Base-by-base conservation (phyloP, 2,888 invertebrate species). In the Scaptomyza reducta region DNA sequence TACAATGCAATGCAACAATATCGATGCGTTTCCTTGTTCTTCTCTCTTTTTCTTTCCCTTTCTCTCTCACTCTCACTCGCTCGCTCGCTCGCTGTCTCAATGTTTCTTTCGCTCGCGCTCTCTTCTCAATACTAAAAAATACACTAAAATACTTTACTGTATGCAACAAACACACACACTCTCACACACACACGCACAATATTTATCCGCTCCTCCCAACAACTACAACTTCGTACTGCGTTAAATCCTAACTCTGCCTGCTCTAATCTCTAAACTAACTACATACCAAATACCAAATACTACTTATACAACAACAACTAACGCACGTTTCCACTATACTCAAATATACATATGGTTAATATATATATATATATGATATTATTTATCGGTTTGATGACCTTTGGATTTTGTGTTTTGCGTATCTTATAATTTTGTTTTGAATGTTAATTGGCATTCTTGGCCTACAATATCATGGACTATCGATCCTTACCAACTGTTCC, bases 1-100 rank as follows among this genome's bases (percentile, higher is more conserved):
- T 70, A 67, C 58, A 84, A 70, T 80, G 77, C 73, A 86, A 87
- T 77, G 80, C 86, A 84, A 90, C 87, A 88, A 91, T 90, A 90
- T 91, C 89, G 91, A 91, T 90, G 91, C 90, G 89, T 88, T 79
- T 90, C 85, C 79, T 87, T 77, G 74, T 57, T 74, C 68, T 82
- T 75, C 71, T 66, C 50, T 53, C 31, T 72, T 33, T 65, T 63
- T 73, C 58, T 57, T 47, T 51, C 67, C 66, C 57, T 65, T 38
- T 60, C n/a, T 75, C 71, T 78, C 60, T 57, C 62, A 72, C 58
- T 74, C 70, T 68, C 72, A 57, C 38, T 40, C 40, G 9, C 16
- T 41, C 16, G n/a, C 50, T 71, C 13, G 13, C 33, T 33, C 11
- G 4, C 13, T 35, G 35, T 35, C n/a, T 35, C n/a, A 35, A 59